A percentile compares a stretch with the other conserved stretches of the same genome.
Conservation (phyloP, 2,888 invertebrate genomes). For the Andrena marginata region DNA sequence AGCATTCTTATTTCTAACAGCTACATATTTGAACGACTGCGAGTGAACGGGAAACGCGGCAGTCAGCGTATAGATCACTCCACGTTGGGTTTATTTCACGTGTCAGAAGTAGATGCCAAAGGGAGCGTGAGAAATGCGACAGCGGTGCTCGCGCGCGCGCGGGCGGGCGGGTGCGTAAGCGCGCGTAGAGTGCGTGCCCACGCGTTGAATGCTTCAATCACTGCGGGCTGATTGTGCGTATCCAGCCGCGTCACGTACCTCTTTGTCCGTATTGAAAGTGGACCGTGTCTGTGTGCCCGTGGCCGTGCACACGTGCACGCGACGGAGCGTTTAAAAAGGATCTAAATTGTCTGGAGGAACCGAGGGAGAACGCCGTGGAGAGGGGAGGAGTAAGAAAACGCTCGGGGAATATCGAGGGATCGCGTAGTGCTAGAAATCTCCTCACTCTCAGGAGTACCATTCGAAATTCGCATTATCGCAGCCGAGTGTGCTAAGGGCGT, state of each 20-base stretch:
- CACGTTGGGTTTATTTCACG: slow-evolving; percentile 31
- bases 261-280: slow-evolving; percentile 69
- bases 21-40: not conserved
- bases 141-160: slow-evolving; percentile 58
- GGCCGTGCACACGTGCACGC: slow-evolving; percentile 25
- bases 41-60: not conserved
- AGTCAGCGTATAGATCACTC: not conserved
- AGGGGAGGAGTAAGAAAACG: slow-evolving; percentile 9
- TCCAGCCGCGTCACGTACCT: slow-evolving; percentile 74
- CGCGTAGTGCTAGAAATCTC: slow-evolving; percentile 45
- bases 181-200: slow-evolving; percentile 75
- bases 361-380: slow-evolving; percentile 16
- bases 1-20: too few species aligned
- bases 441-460: slow-evolving; percentile 38
- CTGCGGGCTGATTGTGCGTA: slow-evolving; percentile 80
- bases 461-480: slow-evolving; percentile 57
- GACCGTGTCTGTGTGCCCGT: slow-evolving; percentile 33
- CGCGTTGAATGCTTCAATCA: slow-evolving; percentile 80
- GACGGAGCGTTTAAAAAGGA: slow-evolving; percentile 68
- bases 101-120: slow-evolving; percentile 52
- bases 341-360: slow-evolving; percentile 70
- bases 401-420: slow-evolving; percentile 49
- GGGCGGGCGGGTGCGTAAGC: slow-evolving; percentile 63
- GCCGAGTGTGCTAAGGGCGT: slow-evolving; percentile 46
- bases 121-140: slow-evolving; percentile 78